A percentile compares a stretch with the other conserved stretches of the same genome.
These are phyloP conservation scores for Stomatorhinus ivindoensis DNA, from an alignment of 2,113 vertebrate species.

Conservation along the genomic window DNA sequence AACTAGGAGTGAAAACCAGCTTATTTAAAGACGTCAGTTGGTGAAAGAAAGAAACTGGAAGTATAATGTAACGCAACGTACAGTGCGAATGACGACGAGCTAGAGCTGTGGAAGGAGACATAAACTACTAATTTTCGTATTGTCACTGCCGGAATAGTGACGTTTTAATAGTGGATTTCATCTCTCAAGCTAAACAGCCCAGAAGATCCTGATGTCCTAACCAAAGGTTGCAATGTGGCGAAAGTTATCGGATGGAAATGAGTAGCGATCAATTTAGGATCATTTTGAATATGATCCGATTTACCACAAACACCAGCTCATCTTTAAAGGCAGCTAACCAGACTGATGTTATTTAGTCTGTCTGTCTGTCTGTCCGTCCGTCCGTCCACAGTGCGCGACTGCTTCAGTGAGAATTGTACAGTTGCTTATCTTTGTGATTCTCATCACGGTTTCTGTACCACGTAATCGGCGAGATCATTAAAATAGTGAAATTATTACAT, in stretches of 20 bases:
- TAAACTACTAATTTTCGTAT: neutral
- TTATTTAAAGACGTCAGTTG: neutral
- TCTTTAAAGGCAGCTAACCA: neutral
- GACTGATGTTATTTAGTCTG: neutral
- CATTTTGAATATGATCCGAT: neutral
- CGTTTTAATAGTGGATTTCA: neutral
- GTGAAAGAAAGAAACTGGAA: neutral
- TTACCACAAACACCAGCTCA: neutral
- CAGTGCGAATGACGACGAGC: neutral
- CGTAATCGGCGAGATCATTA: neutral
- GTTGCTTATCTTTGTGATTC: neutral
- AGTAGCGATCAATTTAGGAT: neutral
- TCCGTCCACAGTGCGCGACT: neutral
- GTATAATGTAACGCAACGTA: neutral
- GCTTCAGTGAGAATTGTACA: neutral
- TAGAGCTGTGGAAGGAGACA: neutral
- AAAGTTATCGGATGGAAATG: neutral
- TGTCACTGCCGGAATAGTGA: neutral
- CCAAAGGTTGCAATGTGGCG: neutral
- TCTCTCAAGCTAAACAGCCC: neutral
- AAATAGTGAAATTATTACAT: neutral
- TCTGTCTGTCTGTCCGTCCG: neutral
- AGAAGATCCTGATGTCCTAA: neutral
- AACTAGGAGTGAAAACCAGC: neutral
- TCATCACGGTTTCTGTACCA: neutral